Evolutionary conservation across 1,140 invertebrate genomes (phyloP).

Genomic region (Drosophila littoralis): DNA sequence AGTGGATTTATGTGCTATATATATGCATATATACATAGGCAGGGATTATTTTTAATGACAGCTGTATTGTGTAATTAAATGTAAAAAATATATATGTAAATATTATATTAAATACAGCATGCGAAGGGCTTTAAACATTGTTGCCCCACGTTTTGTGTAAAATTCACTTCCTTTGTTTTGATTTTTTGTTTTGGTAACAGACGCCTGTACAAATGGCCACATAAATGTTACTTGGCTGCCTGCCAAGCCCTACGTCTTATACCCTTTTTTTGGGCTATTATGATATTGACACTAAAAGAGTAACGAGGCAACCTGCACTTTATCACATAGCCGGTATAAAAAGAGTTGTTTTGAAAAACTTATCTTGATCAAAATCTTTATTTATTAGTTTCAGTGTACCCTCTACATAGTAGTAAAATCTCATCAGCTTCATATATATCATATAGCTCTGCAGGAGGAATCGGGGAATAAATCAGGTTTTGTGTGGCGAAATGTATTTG

Average conservation of each 20-base stretch:
- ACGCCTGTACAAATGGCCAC: conserved; percentile 4
- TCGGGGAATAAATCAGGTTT: no score
- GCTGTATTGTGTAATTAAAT: not conserved
- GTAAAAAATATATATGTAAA: not conserved
- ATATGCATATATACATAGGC: not conserved
- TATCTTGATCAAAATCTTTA: no score
- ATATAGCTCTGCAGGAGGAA: no score
- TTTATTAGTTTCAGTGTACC: no score
- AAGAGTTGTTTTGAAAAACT: no score
- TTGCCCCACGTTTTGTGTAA: not conserved
- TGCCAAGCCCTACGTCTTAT: conserved; percentile 9
- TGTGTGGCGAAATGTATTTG: no score
- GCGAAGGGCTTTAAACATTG: not conserved
- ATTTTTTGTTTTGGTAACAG: conserved; percentile 3
- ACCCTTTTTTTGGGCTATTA: not conserved
- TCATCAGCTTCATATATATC: no score
- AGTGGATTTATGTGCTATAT: no score
- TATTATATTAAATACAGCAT: not conserved
- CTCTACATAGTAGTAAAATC: no score
- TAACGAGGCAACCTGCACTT: no score
- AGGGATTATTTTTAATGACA: not conserved
- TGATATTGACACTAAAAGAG: no score
- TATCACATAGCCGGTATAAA: no score
- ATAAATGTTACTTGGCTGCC: conserved; percentile 40
- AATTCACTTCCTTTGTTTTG: conserved; percentile 20